Evolutionary conservation across 2,797 vertebrate species (phyloP), one percentile per base, ranked within the genome.

Genomic region (Trichosurus vulpecula): DNA sequence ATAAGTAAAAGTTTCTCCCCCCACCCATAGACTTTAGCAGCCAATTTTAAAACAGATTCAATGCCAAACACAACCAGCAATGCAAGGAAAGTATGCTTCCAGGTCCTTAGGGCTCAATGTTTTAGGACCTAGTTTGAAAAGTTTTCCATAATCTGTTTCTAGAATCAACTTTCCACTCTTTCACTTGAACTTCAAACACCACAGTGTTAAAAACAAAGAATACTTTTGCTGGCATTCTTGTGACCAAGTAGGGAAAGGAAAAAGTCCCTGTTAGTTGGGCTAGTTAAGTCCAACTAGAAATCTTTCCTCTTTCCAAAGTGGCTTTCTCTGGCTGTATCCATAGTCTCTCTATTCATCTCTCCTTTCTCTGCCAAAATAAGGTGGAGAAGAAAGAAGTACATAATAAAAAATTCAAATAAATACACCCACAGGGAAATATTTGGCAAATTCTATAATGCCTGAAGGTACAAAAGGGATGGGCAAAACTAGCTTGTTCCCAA

Each of bases 371-470:
- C 91, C 96, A 95, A 93, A 95, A 47, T 30, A 91, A 91, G 90
- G 55, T 81, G 54, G 53, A 41, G 91, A 94, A 81, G 56, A 95
- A 56, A 25, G 52, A 74, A 95, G 53, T 94, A 92, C 92, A 89
- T 61, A 93, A 90, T 31, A 92, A 94, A 97, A 96, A 54, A 58
- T 92, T 96, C 91, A 87, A 56, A 91, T 58, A 96, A 91, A 92
- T 52, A 95, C 95, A 54, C 97, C 92, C 96, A 93, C 54, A 52
- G 92, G 74, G 61, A 98, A 97, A 54, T 96, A 97, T 91, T 74
- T 95, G 91, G 89, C 95, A 90, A 96, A 96, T 96, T 96, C 93
- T 91, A 41, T n/a, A 94, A 97, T 74, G 96, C 95, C 92, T 92
- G 41, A 95, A 96, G 94, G 94, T 89, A 92, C 54, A 93, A 92